Evolutionary conservation across 2,113 vertebrate genomes (phyloP), one percentile per base, ranked within the genome.

Genomic region (Dipodomys stephensi): DNA sequence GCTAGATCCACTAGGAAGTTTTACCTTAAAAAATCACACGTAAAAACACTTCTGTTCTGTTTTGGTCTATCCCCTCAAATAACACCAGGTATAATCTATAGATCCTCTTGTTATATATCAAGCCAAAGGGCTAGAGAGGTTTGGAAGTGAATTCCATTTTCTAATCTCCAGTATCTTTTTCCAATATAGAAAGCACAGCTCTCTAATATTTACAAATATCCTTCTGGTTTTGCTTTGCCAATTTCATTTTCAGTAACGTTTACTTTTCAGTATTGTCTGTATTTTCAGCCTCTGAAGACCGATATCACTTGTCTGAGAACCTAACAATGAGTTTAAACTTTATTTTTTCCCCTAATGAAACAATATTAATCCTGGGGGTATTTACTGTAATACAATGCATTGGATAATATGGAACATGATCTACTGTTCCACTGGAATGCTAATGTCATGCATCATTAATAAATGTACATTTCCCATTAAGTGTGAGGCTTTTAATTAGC

Each of bases 361-460:
- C 72, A 93, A 93, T 88, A 96, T 95, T 93, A 96, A 95, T 95
- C 74, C 79, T 93, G 87, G 35, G 35, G 57, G 67, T 95, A 83
- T 83, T 96, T 86, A 96, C 90, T 93, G 30, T 80, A 92, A 94
- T 60, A 94, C 46, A 94, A 91, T 92, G 57, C 44, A 94, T 19
- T 90, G 67, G 79, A 83, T 92, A 94, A 95, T 92, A 96, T 81
- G 83, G 90, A 95, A 90, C 39, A 92, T 90, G 85, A 95, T 93
- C 93, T 95, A 90, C 85, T 94, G 35, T 92, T 96, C 32, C 57
- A 88, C 72, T 83, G 79, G 90, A 94, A 96, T 90, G 64, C 71
- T 94, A 95, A 74, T 90, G 85, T 77, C 85, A 87, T 94, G 71
- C 94, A 96, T 96, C 92, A 96, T 96, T 97, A 95, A 97, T 97